Conservation (phyloP, 23 tunicate species). For the Corella eumyota region DNA sequence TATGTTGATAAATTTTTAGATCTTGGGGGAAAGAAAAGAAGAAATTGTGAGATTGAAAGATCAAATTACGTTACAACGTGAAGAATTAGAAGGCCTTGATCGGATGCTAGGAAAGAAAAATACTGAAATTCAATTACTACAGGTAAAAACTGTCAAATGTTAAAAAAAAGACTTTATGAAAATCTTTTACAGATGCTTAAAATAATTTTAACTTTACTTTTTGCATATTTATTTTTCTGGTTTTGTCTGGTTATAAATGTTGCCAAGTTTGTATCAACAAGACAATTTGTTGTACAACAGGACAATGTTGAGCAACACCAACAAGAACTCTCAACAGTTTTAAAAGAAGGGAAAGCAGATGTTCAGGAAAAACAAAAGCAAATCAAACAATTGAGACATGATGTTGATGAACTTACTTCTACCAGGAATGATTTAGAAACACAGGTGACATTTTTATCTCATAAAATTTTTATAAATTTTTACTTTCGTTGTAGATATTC, state of each 20-base stretch:
- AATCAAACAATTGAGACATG: constrained; percentile 70
- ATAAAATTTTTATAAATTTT: too few species aligned
- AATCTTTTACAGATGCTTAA: neutral
- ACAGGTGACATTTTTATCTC: too few species aligned
- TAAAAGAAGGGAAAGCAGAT: constrained; percentile 79
- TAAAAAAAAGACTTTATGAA: neutral
- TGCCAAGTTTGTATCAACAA: neutral
- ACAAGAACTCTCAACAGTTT: constrained; percentile 62
- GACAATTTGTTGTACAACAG: constrained; percentile 16
- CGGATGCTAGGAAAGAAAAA: constrained; percentile 79
- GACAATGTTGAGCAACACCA: constrained; percentile 91
- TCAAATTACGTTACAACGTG: constrained; percentile 44
- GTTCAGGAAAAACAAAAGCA: constrained; percentile 92
- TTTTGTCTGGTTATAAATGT: neutral
- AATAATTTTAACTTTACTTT: neutral
- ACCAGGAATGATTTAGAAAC: constrained; percentile 57
- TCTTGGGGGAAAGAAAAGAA: constrained; percentile 56
- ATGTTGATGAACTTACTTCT: constrained; percentile 55
- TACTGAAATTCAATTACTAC: constrained; percentile 73
- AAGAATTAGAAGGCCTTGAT: constrained; percentile 73
- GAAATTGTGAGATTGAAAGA: constrained; percentile 66
- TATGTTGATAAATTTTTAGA: constrained; percentile 12
- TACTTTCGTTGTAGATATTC: too few species aligned
- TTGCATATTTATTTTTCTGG: neutral
- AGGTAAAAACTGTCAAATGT: constrained; percentile 17